Percentiles rank a stretch among this genome's conserved stretches.
Conservation (phyloP, 2,797 vertebrate genomes). For the Sebastes steindachneri region DNA sequence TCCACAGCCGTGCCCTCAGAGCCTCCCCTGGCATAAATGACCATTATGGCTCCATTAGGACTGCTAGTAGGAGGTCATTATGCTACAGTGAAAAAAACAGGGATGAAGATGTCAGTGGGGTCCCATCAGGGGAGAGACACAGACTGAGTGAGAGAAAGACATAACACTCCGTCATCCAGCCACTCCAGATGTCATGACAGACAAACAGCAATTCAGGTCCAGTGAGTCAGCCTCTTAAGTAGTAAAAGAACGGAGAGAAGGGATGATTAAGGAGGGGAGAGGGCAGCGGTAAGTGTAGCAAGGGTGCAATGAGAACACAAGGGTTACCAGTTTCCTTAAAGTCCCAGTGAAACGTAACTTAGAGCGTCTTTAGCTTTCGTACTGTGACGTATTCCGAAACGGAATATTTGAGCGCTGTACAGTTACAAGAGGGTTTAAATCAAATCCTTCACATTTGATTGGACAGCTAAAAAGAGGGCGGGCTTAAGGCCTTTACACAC, state of each 20-base stretch:
- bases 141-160: conserved; percentile 69
- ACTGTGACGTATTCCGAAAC: neutral
- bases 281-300: conserved; percentile 49
- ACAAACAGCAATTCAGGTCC: conserved; percentile 73
- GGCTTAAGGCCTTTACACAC: neutral
- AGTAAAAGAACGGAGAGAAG: conserved; percentile 56
- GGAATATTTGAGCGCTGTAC: neutral
- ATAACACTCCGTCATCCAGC: conserved; percentile 75
- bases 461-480: neutral
- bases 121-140: conserved; percentile 71
- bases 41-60: conserved; percentile 84
- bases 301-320: conserved; percentile 44
- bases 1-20: conserved; percentile 72
- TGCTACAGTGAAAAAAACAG: conserved; percentile 72
- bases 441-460: neutral
- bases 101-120: conserved; percentile 76
- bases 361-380: neutral
- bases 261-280: conserved; percentile 62
- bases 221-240: conserved; percentile 73
- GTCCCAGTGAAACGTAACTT: neutral
- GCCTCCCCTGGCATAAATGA: conserved; percentile 80
- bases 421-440: neutral
- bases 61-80: conserved; percentile 78
- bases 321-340: conserved; percentile 39
- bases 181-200: conserved; percentile 77